Base-by-base conservation (phyloP, 2,113 vertebrate genomes). In the Empidonax alnorum region DNA sequence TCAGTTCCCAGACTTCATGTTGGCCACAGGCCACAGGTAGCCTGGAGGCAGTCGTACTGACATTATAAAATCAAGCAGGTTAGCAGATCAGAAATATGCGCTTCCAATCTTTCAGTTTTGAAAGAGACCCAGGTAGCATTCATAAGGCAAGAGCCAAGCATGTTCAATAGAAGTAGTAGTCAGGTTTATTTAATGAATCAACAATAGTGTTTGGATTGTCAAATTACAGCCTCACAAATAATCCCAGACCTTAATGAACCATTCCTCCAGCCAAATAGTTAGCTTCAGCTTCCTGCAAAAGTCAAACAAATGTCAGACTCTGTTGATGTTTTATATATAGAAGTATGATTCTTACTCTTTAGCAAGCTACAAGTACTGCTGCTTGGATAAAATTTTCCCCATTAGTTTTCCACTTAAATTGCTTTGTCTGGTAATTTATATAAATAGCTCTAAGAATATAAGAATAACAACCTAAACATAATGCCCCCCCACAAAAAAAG, bases 41-140 rank as follows among this genome's bases (percentile, higher is more conserved):
- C 23, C 49, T 19, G 3, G 14, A 47, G 23, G 4, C 44, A 42
- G 5, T 59, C 0, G 0, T 50, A 31, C 13, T 42, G 52, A 2
- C 12, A 16, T 47, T 56, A 35, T 3, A 39, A 30, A 61, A 59
- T 55, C n/a, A 67, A 71, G 39, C 12, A 50, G 5, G 3, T 55
- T 62, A 30, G 4, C 18, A 27, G 27, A 47, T 31, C n/a, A 72
- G 19, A 79, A 82, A 79, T 3, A 7, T 7, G 9, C 47, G 8
- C 22, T 85, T 68, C 72, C 21, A 42, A 5, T 15, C 67, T 52
- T 85, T 55, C 33, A 37, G 14, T 27, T 83, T 82, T 58, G 76
- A 49, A 56, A 69, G 30, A 83, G 21, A 61, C 3, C 0, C 12
- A 44, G 30, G 3, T 22, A 53, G 12, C 16, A 83, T 44, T 65